Base-by-base conservation (phyloP, 2,888 invertebrate species). In the Petrophora chlorosata region DNA sequence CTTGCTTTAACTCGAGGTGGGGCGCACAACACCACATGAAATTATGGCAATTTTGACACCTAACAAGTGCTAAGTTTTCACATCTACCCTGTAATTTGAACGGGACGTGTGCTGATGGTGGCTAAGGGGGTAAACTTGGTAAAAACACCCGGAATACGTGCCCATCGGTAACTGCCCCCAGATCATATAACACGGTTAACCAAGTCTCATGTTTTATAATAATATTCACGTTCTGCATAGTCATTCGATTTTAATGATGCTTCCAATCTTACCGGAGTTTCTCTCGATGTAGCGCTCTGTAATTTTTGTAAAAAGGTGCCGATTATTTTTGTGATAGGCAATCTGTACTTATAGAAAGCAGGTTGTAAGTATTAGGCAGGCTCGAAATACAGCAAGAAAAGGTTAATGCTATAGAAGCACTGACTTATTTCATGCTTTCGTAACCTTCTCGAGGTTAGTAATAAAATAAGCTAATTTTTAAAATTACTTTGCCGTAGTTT, bases 21-120 rank as follows among this genome's bases (percentile, higher is more conserved):
- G 82, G 79, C 76, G 70, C 70, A 75, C 69, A 70, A 67, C 72
- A 68, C 73, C 77, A 77, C 77, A 77, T 74, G 67, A 78, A 85
- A 89, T 90, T 87, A 89, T 81, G 89, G 89, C 88, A 90, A 90
- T 90, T 87, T 90, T 89, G 78, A 90, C 89, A 90, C 89, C 89
- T 89, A 79, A 82, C 76, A 70, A 85, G 88, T 85, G 89, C 85
- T 87, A 89, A 87, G 84, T 84, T 83, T 76, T 77, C 72, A 64
- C 62, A 67, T 76, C 67, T 70, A 67, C 85, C 80, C 83, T 84
- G 79, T 88, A 87, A 89, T 89, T 88, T 86, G 47, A 52, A 30
- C 44, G 51, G 67, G 71, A 83, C 82, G 83, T 82, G 82, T 79
- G 76, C 74, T 76, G 73, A 73, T 68, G 70, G 28, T 5, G 38